Evolutionary conservation across 2,797 vertebrate species (phyloP), one percentile per base, ranked within the genome.

Genomic region (Erethizon dorsatum): DNA sequence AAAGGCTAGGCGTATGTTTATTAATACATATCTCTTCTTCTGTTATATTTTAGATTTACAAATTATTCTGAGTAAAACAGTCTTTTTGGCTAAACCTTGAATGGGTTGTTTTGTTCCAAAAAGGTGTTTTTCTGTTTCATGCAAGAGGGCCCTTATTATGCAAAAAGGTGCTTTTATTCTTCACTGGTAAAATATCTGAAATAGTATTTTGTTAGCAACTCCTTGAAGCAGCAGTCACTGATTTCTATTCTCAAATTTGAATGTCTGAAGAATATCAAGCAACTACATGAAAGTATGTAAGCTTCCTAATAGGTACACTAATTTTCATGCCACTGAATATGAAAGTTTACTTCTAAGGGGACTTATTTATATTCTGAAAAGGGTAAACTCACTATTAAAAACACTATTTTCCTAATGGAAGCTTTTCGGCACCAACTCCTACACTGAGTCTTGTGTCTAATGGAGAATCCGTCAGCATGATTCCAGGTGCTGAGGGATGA

Each of bases 11-110:
- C 24, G 90, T 89, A 61, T 75, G 63, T 63, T 96, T 91, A 75
- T 93, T 95, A 92, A 92, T 78, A 89, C n/a, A 73, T 63, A 37
- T 83, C 28, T 88, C 13, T 96, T 22, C 41, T 96, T 89, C 79
- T 63, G 37, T 94, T 95, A 50, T 90, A 92, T 83, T 75, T 85
- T 50, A 91, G 77, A 96, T 91, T 96, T 94, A 92, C 69, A 94
- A 96, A 87, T 96, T 82, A 96, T 90, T 96, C 85, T 69, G 31
- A 85, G 61, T 22, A 80, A n/a, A 11, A 14, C 26, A 80, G 11
- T 69, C n/a, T 80, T 94, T 91, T 54, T 59, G n/a, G 73, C 15
- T 87, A 94, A 92, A 86, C 5, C 10, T 47, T 94, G 73, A 90
- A 0, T 83, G n/a, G 17, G 6, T 37, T 56, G 18, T 82, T 84